phyloP scores from a whole-genome alignment of 2,113 vertebrate species.

The Camarhynchus parvulus region DNA sequence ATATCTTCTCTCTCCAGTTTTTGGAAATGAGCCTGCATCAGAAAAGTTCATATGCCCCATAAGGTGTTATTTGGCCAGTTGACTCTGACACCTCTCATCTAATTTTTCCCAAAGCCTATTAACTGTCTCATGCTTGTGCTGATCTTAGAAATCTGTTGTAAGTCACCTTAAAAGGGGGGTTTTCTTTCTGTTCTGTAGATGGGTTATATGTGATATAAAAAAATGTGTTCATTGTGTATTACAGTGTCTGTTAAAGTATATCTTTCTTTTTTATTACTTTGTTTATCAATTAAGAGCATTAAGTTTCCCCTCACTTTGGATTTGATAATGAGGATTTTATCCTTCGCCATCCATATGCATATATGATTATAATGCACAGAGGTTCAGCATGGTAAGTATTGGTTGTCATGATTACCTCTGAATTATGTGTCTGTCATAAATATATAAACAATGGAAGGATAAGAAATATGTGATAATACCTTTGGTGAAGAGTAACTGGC shows the following conservation, averaged over 20 bases:
- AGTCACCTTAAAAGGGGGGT: neutral
- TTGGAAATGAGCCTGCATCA: neutral
- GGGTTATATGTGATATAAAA: neutral
- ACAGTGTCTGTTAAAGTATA: neutral
- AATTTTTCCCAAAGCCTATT: neutral
- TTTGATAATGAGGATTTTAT: neutral
- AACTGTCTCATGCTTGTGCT: neutral
- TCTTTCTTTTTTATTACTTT: conserved; percentile 12
- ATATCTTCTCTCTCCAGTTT: neutral
- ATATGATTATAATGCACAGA: neutral
- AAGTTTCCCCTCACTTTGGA: neutral
- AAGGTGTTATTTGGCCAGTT: neutral
- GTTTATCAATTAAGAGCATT: neutral
- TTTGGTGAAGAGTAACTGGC: neutral
- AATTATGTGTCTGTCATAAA: neutral
- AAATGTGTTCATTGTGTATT: neutral
- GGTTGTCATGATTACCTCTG: neutral
- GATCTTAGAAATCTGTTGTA: neutral
- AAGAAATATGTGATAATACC: neutral
- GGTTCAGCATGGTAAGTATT: neutral
- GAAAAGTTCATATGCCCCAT: neutral
- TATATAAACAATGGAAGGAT: neutral
- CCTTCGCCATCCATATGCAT: neutral
- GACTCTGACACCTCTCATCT: neutral
- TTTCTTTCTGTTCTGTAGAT: neutral